These are phyloP conservation scores for Lethenteron camtschaticum DNA, from an alignment of 2,113 vertebrate genomes.

Conservation along the genomic window DNA sequence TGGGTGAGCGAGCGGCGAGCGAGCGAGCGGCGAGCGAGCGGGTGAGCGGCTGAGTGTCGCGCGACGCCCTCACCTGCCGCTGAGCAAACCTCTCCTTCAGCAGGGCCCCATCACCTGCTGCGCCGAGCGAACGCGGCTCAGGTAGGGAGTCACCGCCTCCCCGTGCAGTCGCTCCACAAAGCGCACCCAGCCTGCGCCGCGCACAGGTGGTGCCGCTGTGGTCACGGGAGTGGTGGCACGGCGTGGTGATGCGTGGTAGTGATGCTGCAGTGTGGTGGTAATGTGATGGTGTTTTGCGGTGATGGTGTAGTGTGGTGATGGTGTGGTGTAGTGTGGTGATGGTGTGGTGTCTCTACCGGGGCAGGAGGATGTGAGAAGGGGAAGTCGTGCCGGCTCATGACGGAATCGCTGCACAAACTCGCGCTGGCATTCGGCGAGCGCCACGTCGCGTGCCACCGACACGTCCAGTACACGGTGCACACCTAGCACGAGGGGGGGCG, in stretches of 20 bases:
- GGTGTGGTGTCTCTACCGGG: neutral
- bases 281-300: neutral
- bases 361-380: neutral
- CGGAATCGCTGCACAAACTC: constrained; percentile 4
- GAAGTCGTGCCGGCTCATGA: neutral
- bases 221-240: neutral
- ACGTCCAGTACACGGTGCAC: neutral
- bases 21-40: neutral
- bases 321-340: neutral
- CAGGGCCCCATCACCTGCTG: constrained; percentile 92
- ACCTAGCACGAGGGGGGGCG: neutral
- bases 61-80: constrained; percentile 37
- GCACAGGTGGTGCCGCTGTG: neutral
- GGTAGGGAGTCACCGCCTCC: constrained; percentile 56
- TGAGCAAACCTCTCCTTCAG: constrained; percentile 74
- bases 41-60: neutral
- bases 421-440: neutral
- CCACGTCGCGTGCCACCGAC: neutral
- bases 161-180: constrained; percentile 70
- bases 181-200: constrained; percentile 48
- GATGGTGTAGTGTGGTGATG: neutral
- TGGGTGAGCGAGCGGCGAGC: neutral
- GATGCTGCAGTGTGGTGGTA: neutral
- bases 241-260: too few species aligned
- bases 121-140: constrained; percentile 72